These are phyloP conservation scores for Agriotes lineatus DNA, from an alignment of 2,888 invertebrate genomes.

Conservation along the genomic window DNA sequence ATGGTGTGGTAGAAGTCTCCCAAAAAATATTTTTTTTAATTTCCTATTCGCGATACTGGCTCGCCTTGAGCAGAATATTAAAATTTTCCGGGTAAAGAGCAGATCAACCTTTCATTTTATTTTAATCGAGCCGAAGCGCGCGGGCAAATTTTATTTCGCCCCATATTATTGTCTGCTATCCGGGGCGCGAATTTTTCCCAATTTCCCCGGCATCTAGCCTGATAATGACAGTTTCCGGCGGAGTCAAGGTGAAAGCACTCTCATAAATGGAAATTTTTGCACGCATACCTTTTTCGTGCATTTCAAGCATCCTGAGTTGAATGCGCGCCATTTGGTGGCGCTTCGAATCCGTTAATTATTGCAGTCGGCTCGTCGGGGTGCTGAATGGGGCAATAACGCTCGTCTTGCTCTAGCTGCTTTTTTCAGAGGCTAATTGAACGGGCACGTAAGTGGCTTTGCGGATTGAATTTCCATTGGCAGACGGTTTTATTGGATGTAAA, in stretches of 20 bases:
- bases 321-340: neutral
- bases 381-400: neutral
- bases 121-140: neutral
- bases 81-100: too few species aligned
- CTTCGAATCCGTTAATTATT: neutral
- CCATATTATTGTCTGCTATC: conserved; percentile 9
- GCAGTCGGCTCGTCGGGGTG: neutral
- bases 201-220: conserved; percentile 17
- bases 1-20: too few species aligned
- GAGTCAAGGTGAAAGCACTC: conserved; percentile 2
- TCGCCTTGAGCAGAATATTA: too few species aligned
- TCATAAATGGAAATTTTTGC: conserved; percentile 20
- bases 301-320: neutral
- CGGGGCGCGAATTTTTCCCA: conserved; percentile 16
- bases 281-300: neutral
- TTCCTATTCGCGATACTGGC: too few species aligned
- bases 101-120: conserved; percentile 3
- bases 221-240: conserved; percentile 16
- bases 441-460: too few species aligned
- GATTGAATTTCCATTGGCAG: too few species aligned
- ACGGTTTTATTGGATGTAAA: too few species aligned
- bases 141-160: conserved; percentile 11
- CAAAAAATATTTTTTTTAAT: too few species aligned
- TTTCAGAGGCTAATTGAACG: too few species aligned
- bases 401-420: neutral